Evolutionary conservation across 2,113 vertebrate genomes (phyloP).

Genomic region (Vanacampus margaritifer): DNA sequence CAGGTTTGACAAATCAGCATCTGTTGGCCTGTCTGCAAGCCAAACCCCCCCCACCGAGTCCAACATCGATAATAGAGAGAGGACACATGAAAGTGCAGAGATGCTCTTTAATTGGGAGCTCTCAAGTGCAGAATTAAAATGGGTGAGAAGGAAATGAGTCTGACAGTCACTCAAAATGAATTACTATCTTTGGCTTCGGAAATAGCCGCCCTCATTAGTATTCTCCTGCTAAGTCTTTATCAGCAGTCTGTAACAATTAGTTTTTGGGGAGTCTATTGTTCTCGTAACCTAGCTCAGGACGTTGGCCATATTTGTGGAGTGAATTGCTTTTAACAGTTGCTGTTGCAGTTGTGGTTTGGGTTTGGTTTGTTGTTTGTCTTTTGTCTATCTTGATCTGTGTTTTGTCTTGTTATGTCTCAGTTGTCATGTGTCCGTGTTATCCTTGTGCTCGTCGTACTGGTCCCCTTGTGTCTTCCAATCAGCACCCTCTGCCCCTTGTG

Average conservation of each 20-base stretch:
- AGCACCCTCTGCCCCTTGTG: no score
- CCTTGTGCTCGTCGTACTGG: no score
- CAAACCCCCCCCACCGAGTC: conserved; percentile 39
- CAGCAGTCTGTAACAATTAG: neutral
- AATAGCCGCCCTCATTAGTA: conserved; percentile 1
- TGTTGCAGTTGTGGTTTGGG: no score
- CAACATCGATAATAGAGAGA: conserved; percentile 45
- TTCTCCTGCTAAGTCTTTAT: neutral
- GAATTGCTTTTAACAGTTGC: no score
- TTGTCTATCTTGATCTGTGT: no score
- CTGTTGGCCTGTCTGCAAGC: conserved; percentile 57
- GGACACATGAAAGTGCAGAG: conserved; percentile 7
- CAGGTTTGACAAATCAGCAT: conserved; percentile 68
- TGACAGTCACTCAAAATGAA: conserved; percentile 4
- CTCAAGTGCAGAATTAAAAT: conserved; percentile 6
- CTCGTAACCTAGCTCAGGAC: neutral
- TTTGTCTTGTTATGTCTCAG: no score
- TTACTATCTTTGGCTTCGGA: neutral
- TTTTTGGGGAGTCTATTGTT: neutral
- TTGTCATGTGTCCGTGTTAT: no score
- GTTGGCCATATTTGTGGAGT: neutral
- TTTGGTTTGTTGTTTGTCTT: no score
- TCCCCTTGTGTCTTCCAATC: no score
- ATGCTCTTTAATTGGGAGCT: conserved; percentile 16
- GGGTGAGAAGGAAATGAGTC: neutral